Base-by-base conservation (phyloP, 2,888 invertebrate genomes). In the Oconnorella tubifera region DNA sequence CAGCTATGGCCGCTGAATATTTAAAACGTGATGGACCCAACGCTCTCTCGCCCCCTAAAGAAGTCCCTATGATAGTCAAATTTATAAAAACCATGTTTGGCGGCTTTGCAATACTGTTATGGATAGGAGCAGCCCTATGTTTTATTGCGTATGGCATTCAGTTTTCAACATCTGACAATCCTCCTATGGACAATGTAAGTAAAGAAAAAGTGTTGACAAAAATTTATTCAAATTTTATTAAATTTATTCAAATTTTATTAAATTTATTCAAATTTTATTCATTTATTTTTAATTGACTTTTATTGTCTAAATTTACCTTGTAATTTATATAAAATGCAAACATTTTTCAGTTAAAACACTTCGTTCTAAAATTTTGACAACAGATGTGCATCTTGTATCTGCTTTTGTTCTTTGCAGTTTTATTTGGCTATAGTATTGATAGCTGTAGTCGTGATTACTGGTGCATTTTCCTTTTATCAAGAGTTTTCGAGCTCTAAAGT, bases 161-260 rank as follows among this genome's bases (percentile, higher is more conserved):
- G 57, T 70, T 75, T 3, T 67, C 90, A 85, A 94, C 94, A 82
- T 91, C 91, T 80, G 95, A 96, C 84, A 93, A 96, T 83, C 92
- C 95, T 72, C 89, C 91, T 80, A 93, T 93, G 83, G 96, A 97
- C 87, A 95, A 97, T 56, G 71, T 72, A n/a, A n/a, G n/a, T n/a
- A n/a, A n/a, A n/a, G n/a, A n/a, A n/a, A n/a, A n/a, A n/a, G n/a
- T n/a, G n/a, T n/a, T n/a, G n/a, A n/a, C n/a, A n/a, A n/a, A n/a
- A n/a, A n/a, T n/a, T n/a, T n/a, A n/a, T n/a, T n/a, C n/a, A n/a
- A n/a, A n/a, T n/a, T n/a, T n/a, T n/a, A n/a, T n/a, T n/a, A n/a
- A n/a, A n/a, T n/a, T n/a, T n/a, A n/a, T n/a, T n/a, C n/a, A n/a
- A n/a, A n/a, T n/a, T n/a, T n/a, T n/a, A n/a, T n/a, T n/a, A n/a